A percentile compares a stretch with the other conserved stretches of the same genome.
These are phyloP conservation scores for Ichneumon xanthorius DNA, from an alignment of 2,888 invertebrate species.

Conservation along the genomic window DNA sequence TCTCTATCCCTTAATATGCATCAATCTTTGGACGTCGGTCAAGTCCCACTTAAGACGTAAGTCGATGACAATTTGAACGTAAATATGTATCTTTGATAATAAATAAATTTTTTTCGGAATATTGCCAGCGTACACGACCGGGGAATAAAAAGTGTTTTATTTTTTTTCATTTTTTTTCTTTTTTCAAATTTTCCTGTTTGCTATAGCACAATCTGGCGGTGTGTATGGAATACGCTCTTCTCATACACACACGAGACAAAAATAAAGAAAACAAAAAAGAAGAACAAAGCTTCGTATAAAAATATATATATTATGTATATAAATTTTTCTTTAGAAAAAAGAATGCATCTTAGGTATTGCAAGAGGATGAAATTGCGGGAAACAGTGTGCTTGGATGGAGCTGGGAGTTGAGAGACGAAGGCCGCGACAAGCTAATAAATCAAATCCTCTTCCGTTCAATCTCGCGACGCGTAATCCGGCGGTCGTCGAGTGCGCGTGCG, in stretches of 20 bases:
- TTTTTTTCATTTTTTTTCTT: constrained; percentile 7
- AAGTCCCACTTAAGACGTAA: constrained; percentile 50
- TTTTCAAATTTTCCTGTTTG: constrained; percentile 13
- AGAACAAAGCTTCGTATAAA: constrained; percentile 72
- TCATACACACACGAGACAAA: constrained; percentile 14
- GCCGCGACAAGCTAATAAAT: constrained; percentile 36
- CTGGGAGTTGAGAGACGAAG: constrained; percentile 47
- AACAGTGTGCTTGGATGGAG: constrained; percentile 33
- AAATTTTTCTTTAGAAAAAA: constrained; percentile 71
- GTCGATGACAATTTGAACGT: constrained; percentile 21
- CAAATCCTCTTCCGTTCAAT: constrained; percentile 45
- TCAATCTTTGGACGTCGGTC: constrained; percentile 65
- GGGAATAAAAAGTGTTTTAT: constrained; percentile 25
- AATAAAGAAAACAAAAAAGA: constrained; percentile 30
- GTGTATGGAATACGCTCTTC: constrained; percentile 37
- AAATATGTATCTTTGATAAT: constrained; percentile 51
- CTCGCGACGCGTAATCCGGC: constrained; percentile 3
- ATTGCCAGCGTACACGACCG: constrained; percentile 49
- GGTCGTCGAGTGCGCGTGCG: constrained; percentile 10
- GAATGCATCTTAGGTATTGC: constrained; percentile 77
- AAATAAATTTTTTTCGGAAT: constrained; percentile 64
- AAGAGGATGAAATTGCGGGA: constrained; percentile 64
- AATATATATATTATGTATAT: constrained; percentile 58
- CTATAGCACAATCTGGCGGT: constrained; percentile 40
- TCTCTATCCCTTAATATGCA: constrained; percentile 53